Base-by-base conservation (phyloP, 2,888 invertebrate species). In the Masnerella sp. region DNA sequence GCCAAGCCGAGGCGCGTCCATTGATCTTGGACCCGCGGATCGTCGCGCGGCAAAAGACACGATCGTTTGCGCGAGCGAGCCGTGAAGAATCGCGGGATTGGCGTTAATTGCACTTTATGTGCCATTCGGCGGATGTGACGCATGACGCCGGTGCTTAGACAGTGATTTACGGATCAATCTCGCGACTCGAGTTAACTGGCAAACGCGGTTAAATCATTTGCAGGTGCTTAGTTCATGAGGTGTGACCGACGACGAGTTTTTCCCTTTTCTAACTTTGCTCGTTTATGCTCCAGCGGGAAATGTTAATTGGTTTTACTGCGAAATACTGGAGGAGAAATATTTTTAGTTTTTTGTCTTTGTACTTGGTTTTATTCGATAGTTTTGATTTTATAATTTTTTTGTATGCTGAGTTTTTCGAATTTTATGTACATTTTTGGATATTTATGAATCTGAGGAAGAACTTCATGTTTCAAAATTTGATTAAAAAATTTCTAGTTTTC, bases 21-120 rank as follows among this genome's bases (percentile, higher is more conserved):
- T 62, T 49, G 59, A 56, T 62, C 61, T 32, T 49, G 22, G 18
- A 25, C 5, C 40, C 15, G 58, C 38, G 30, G 47, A 67, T 67
- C 30, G 36, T 49, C 52, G 15, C 34, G 59, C 51, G 47, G 42
- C 28, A 28, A 69, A 67, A 64, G 70, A 54, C 40, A 58, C 56
- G 36, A 64, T 45, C 62, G 52, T 68, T 67, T 40, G 62, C 56
- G 62, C 22, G 28, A 59, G 36, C 34, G 47, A 59, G 71, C 54
- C 70, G 68, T 73, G 72, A 76, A 76, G 75, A 77, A 78, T 78
- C 72, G 74, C 68, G 70, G 71, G 73, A 75, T 77, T 78, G 77
- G 78, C 78, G 77, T 78, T 79, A 79, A 79, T 79, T 78, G 78
- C 68, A 71, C 69, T 77, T 77, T 78, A 77, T 74, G 71, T 74